Percentiles rank a stretch among this genome's conserved stretches.
Conservation (phyloP, 2,797 vertebrate species). For the Chelonia mydas region DNA sequence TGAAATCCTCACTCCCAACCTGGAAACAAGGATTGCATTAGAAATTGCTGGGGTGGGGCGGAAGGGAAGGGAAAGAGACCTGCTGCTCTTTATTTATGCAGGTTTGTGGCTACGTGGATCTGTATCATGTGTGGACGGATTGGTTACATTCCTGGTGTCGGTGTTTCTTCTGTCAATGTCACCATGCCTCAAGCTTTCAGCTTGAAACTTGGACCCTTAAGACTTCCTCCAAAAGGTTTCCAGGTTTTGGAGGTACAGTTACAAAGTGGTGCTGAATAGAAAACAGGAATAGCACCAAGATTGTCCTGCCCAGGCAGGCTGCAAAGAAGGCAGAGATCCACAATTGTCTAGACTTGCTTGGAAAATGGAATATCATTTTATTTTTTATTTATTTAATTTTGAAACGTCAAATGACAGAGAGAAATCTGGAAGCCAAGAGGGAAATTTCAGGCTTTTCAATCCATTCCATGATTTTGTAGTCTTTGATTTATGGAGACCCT, state of each 20-base stretch:
- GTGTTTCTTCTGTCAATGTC: neutral
- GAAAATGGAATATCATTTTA: neutral
- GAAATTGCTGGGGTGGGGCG: neutral
- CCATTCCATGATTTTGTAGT: neutral
- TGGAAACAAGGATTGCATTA: neutral
- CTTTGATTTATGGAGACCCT: neutral
- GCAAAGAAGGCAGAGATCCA: neutral
- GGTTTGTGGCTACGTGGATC: neutral
- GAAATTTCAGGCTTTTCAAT: neutral
- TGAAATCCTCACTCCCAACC: neutral
- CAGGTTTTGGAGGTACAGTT: neutral
- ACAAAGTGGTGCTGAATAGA: neutral
- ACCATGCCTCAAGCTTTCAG: neutral
- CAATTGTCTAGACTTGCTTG: neutral
- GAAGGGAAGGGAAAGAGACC: neutral
- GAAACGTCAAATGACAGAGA: neutral
- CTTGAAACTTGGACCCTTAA: neutral
- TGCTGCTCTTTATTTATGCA: neutral
- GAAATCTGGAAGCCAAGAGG: neutral
- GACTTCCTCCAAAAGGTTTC: neutral
- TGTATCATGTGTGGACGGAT: neutral
- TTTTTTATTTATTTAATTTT: neutral
- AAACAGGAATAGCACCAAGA: conserved; percentile 3
- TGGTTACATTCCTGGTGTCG: neutral
- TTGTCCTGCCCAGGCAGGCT: neutral